Evolutionary conservation across 2,113 vertebrate genomes (phyloP), one percentile per base, ranked within the genome.

Genomic region (Neotragus pygmaeus): DNA sequence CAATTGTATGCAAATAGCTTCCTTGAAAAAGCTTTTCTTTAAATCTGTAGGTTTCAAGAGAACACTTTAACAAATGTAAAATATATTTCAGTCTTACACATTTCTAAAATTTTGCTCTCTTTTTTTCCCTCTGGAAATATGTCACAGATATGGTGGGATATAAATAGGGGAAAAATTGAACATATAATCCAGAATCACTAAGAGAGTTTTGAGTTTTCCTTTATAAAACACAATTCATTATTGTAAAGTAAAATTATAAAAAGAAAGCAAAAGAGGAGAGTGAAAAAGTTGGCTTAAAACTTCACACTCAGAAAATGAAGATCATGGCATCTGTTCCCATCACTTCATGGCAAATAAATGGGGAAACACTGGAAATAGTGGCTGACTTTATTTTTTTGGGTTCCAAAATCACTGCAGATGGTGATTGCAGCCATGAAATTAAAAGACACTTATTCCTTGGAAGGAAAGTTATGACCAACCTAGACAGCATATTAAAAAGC

Each of bases 11-110:
- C 25, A 92, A 97, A 89, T 57, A 45, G 11, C 6, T 90, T 89
- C 15, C n/a, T 86, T 75, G 10, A 95, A 57, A 83, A 89, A 82
- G 30, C 2, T 90, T 92, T 82, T 19, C 80, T 7, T 94, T 39
- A 87, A 81, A 64, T 85, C 25, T 47, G 7, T 90, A 58, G 28
- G 8, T 64, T 16, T 17, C 39, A 28, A 96, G 85, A 86, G 53
- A 95, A 58, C n/a, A 81, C 28, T 94, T 92, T 43, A 87, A 36
- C 1, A 82, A 93, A 88, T 55, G 47, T 21, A 93, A 97, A 90
- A 60, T 83, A 17, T 47, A 88, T 93, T 95, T 93, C 75, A 87
- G 6, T 93, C 47, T 70, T 93, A 73, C 16, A 27, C 11, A 47
- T 75, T 89, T 91, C 12, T 91, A 89, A 75, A 64, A 45, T 81